Evolutionary conservation across 2,888 invertebrate genomes (phyloP).

Genomic region (Andrena flavipes): DNA sequence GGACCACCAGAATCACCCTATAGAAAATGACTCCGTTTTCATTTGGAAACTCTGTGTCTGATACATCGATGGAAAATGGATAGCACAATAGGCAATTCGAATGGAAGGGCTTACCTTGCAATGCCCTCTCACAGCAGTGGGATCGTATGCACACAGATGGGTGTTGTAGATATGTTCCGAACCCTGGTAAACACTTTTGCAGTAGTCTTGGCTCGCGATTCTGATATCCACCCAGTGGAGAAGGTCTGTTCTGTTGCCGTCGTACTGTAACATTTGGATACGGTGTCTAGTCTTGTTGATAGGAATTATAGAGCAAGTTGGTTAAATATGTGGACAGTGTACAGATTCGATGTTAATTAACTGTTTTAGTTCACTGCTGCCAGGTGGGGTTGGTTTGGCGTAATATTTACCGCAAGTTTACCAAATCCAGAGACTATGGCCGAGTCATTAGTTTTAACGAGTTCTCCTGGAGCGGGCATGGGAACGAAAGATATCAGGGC

Average conservation of each 20-base stretch:
- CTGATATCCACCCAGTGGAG: constrained; percentile 86
- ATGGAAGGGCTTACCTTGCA: constrained; percentile 61
- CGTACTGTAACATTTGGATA: constrained; percentile 48
- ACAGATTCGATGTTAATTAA: neutral
- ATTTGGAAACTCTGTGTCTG: too few species aligned
- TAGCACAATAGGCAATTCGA: neutral
- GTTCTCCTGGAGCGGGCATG: constrained; percentile 81
- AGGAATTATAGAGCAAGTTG: neutral
- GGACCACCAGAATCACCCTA: constrained; percentile 79
- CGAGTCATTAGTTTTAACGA: constrained; percentile 45
- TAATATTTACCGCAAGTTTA: constrained; percentile 70
- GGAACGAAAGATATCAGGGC: constrained; percentile 79
- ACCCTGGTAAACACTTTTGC: constrained; percentile 2
- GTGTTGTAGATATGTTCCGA: constrained; percentile 38
- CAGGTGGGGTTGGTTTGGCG: neutral
- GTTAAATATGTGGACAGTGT: neutral
- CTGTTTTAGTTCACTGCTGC: neutral
- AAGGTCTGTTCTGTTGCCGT: constrained; percentile 70
- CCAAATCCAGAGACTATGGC: constrained; percentile 77
- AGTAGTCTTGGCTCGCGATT: constrained; percentile 84
- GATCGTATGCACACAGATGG: constrained; percentile 69
- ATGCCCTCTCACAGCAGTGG: constrained; percentile 50
- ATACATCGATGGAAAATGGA: constrained; percentile 4
- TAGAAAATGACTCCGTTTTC: too few species aligned
- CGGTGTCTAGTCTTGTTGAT: neutral